Percentiles rank a stretch among this genome's conserved stretches.
Conservation (phyloP, 2,113 vertebrate species). For the Lepus timidus region DNA sequence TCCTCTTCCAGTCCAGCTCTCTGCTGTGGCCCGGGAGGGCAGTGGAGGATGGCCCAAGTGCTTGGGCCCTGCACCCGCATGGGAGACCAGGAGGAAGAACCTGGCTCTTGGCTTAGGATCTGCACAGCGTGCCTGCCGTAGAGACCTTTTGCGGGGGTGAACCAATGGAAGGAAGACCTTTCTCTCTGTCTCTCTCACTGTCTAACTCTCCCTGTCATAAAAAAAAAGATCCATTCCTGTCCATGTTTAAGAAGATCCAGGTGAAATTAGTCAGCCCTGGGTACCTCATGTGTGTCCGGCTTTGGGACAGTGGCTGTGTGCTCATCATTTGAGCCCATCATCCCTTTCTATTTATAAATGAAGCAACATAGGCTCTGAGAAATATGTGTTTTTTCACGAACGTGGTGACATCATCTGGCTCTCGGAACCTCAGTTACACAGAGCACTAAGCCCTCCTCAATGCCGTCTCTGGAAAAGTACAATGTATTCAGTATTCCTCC, state of each 20-base stretch:
- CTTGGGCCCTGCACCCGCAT: no score
- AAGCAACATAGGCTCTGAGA: background rate
- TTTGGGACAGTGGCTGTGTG: background rate
- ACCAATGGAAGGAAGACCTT: no score
- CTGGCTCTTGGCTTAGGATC: no score
- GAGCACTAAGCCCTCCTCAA: background rate
- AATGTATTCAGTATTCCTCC: conserved; percentile 28
- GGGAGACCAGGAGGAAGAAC: no score
- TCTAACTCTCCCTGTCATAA: background rate
- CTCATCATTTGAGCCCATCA: background rate
- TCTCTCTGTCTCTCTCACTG: no score
- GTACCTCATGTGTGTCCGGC: no score
- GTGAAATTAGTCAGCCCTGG: background rate
- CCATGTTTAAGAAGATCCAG: background rate
- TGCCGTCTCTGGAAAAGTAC: conserved; percentile 32
- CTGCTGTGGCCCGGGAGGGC: no score
- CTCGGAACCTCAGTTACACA: background rate
- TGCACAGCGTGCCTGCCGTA: no score
- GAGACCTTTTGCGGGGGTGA: no score
- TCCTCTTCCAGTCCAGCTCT: no score
- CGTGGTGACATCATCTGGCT: background rate
- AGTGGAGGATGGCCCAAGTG: no score
- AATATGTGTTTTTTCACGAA: background rate
- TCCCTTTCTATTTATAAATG: background rate
- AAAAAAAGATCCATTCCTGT: background rate